These are phyloP conservation scores for Eueides isabella DNA, from an alignment of 1,140 invertebrate genomes.

Conservation along the genomic window DNA sequence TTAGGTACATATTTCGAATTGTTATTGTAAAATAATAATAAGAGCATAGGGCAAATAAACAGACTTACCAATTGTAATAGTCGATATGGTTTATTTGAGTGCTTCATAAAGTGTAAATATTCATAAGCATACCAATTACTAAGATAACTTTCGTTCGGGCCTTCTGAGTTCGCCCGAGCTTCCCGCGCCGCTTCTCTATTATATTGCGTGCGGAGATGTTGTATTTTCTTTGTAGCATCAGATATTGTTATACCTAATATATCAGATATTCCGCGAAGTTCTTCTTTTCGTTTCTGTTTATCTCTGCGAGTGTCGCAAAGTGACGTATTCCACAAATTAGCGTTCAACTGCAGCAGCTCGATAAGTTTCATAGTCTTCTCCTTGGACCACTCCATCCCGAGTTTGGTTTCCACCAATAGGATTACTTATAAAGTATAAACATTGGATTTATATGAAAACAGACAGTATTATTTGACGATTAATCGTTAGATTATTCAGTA, in stretches of 20 bases:
- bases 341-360: conserved; percentile 70
- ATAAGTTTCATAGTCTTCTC: conserved; percentile 75
- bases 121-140: conserved; percentile 79
- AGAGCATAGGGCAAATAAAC: neutral
- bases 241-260: conserved; percentile 64
- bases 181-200: conserved; percentile 72
- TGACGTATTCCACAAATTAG: conserved; percentile 71
- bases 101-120: conserved; percentile 77
- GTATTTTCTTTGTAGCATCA: conserved; percentile 75
- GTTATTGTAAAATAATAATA: neutral
- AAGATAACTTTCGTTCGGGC: conserved; percentile 68
- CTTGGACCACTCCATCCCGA: conserved; percentile 74
- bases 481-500: conserved; percentile 62
- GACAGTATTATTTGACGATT: conserved; percentile 49
- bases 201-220: conserved; percentile 75
- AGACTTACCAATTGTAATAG: conserved; percentile 63
- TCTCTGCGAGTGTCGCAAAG: conserved; percentile 68
- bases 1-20: neutral
- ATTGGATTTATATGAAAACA: conserved; percentile 47
- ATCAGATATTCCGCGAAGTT: conserved; percentile 66
- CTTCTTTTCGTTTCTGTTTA: conserved; percentile 75
- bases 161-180: conserved; percentile 61
- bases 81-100: conserved; percentile 71
- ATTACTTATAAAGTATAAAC: conserved; percentile 56
- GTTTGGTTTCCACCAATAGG: conserved; percentile 39